Conservation (phyloP, 2,888 invertebrate genomes). For the Siphonodentalium dalli region DNA sequence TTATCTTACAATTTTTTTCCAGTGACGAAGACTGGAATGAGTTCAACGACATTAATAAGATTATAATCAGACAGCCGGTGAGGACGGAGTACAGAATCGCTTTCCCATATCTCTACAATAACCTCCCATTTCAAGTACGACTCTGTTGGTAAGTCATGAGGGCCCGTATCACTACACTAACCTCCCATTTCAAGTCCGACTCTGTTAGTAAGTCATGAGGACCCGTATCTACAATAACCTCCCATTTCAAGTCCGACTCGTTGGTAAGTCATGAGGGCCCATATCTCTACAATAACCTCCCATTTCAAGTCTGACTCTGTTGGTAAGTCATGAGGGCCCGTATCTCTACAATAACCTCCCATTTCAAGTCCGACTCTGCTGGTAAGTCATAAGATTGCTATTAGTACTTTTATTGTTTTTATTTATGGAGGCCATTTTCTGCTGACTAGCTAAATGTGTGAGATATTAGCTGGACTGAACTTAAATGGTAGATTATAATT, state of each 20-base stretch:
- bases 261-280: conserved; percentile 81
- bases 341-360: conserved; percentile 99
- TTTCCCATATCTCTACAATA: conserved; percentile 98
- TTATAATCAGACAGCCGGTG: conserved; percentile 98
- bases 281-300: conserved; percentile 98
- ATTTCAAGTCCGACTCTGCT: too few species aligned
- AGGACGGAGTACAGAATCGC: conserved; percentile 99
- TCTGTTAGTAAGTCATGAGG: conserved; percentile 97
- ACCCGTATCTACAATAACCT: conserved; percentile 99
- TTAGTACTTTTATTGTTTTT: too few species aligned
- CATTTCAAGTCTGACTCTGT: conserved; percentile 96
- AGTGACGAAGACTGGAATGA: conserved; percentile 99
- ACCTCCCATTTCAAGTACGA: conserved; percentile 97
- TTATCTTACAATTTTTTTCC: conserved; percentile 44
- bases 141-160: conserved; percentile 85
- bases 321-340: conserved; percentile 76
- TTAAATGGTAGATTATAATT: too few species aligned
- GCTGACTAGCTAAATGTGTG: too few species aligned
- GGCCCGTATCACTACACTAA: conserved; percentile 92
- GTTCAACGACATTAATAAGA: conserved; percentile 99
- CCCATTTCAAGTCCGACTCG: conserved; percentile 97
- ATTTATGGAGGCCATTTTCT: too few species aligned
- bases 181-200: conserved; percentile 96
- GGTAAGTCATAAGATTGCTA: too few species aligned
- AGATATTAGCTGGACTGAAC: too few species aligned